Conservation (phyloP, 2,113 vertebrate species). For the Nibea albiflora region DNA sequence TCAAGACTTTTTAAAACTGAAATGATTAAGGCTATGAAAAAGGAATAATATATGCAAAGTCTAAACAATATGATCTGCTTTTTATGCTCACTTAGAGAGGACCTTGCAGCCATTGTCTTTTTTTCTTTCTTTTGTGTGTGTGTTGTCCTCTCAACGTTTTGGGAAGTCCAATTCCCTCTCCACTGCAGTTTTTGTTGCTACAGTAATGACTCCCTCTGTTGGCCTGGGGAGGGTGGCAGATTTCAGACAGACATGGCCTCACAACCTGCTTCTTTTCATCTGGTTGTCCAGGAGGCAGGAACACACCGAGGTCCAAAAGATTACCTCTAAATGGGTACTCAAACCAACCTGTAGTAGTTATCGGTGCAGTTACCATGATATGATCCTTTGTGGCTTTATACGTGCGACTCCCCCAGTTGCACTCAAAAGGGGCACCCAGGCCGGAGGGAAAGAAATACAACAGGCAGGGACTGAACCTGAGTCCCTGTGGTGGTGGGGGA, state of each 20-base stretch:
- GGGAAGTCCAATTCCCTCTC: neutral
- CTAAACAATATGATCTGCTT: neutral
- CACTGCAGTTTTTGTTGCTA: slow-evolving; percentile 11
- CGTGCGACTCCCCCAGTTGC: slow-evolving; percentile 45
- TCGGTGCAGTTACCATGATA: slow-evolving; percentile 21
- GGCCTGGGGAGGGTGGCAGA: slow-evolving; percentile 1
- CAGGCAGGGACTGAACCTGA: slow-evolving; percentile 50
- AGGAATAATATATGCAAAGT: neutral
- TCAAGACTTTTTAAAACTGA: slow-evolving; percentile 21
- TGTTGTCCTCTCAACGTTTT: neutral
- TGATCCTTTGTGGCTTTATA: slow-evolving; percentile 26
- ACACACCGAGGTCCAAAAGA: slow-evolving; percentile 15
- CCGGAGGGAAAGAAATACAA: slow-evolving; percentile 30
- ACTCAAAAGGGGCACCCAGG: slow-evolving; percentile 37
- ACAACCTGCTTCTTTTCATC: slow-evolving; percentile 8
- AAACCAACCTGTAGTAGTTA: slow-evolving; percentile 18
- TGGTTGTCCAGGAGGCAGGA: slow-evolving; percentile 31
- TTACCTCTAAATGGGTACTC: slow-evolving; percentile 12
- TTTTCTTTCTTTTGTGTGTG: neutral
- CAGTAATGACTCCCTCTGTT: slow-evolving; percentile 1
- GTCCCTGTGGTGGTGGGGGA: slow-evolving; percentile 24
- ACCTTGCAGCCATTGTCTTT: neutral
- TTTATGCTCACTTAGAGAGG: neutral
- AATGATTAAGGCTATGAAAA: neutral
- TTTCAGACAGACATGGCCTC: neutral